Evolutionary conservation across 2,797 vertebrate species (phyloP).

Genomic region (Cyprinodon diabolis): DNA sequence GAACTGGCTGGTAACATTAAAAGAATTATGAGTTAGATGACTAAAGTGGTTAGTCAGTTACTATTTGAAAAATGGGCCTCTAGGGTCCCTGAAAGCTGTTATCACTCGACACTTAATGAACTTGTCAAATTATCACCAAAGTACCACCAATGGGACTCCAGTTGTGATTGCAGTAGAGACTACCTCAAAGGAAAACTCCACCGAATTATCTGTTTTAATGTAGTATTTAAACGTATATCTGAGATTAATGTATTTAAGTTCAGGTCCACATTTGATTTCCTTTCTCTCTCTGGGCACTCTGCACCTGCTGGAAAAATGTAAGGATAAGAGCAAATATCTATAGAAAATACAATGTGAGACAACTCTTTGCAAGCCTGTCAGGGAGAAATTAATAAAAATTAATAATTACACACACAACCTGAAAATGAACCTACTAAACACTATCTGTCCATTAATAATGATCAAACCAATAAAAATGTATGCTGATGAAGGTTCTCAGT

Average conservation of each 20-base stretch:
- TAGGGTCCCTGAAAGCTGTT: not conserved
- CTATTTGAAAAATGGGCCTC: not conserved
- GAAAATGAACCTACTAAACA: too few relatives aligned
- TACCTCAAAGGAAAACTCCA: not conserved
- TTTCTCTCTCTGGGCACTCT: too few relatives aligned
- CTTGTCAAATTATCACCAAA: not conserved
- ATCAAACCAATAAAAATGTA: too few relatives aligned
- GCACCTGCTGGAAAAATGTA: too few relatives aligned
- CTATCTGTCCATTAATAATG: too few relatives aligned
- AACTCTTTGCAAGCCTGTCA: too few relatives aligned
- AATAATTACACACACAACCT: too few relatives aligned
- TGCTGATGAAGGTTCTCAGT: not conserved
- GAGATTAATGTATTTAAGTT: not conserved
- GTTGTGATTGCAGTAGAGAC: not conserved
- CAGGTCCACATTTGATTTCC: too few relatives aligned
- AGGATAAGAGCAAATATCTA: too few relatives aligned
- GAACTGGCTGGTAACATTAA: not conserved
- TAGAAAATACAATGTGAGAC: too few relatives aligned
- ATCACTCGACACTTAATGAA: not conserved
- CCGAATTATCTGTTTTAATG: not conserved
- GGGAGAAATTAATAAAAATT: too few relatives aligned
- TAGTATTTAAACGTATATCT: not conserved
- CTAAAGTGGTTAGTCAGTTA: not conserved
- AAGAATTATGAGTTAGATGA: not conserved
- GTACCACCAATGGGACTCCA: not conserved